Evolutionary conservation across 2,888 invertebrate genomes (phyloP), one percentile per base, ranked within the genome.

Genomic region (Drosophila prostipennis): DNA sequence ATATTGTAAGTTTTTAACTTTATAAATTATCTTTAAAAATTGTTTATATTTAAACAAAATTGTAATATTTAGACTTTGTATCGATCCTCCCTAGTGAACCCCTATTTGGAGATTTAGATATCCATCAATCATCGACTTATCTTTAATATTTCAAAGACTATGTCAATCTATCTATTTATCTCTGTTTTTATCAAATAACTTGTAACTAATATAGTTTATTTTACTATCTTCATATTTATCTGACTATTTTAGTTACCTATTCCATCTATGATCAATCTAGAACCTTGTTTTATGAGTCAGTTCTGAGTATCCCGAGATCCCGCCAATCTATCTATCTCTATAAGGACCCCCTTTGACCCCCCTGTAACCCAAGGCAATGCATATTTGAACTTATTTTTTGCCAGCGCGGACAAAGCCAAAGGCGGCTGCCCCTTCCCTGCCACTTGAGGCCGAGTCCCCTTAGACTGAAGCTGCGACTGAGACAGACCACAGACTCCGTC

Each of bases 401-500:
- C 70, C 46, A 57, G 37, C 49, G 49, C 72, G 54, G 73, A 53
- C 71, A 64, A 42, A 42, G 64, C 71, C 64, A 68, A 48, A 37
- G 72, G 46, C 68, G 64, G 61, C 74, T 54, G 67, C 37, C 23
- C 19, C 7, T 16, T 26, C n/a, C 11, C 34, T 37, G 16, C 23
- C 39, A 11, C 32, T 53, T 26, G 14, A 46, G 46, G 46, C 58
- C 14, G 23, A 6, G 13, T 8, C 39, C 39, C 48, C 29, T 13
- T 16, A 32, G 65, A 61, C 51, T 60, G 51, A 43, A 54, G n/a
- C 52, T 43, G 56, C 58, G 43, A 37, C 53, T 49, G 61, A 59
- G 69, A 79, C 77, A 69, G 79, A 75, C 85, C 86, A 79, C 79
- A 82, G 72, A 74, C 86, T 82, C 79, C 76, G 88, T 76, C 82